These are phyloP conservation scores for Listronotus bonariensis DNA, from an alignment of 1,140 invertebrate species.

Conservation along the genomic window DNA sequence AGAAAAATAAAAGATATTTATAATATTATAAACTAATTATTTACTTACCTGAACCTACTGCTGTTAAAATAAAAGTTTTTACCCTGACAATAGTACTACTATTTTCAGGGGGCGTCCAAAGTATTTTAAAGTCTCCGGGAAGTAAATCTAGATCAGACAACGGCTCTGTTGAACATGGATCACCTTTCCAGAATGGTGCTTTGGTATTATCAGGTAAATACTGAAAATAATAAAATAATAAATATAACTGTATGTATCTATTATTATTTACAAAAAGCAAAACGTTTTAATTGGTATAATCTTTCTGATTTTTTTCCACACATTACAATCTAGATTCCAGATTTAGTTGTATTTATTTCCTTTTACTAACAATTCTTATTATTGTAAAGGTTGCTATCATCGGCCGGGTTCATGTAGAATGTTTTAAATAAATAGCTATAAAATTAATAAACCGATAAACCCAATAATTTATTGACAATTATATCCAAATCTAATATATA, in stretches of 20 bases:
- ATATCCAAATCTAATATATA: too few species aligned
- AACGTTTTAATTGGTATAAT: too few species aligned
- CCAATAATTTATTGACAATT: too few species aligned
- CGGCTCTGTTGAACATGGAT: conserved; percentile 42
- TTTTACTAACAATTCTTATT: too few species aligned
- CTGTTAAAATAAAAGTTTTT: conserved; percentile 46
- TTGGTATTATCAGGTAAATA: conserved; percentile 43
- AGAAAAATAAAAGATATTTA: background rate
- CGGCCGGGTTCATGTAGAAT: too few species aligned
- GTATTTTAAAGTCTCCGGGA: conserved; percentile 41
- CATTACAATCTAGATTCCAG: too few species aligned
- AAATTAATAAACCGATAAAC: too few species aligned
- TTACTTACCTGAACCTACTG: conserved; percentile 46
- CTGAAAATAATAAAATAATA: conserved; percentile 32
- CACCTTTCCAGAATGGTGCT: conserved; percentile 47
- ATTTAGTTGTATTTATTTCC: too few species aligned
- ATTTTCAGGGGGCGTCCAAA: conserved; percentile 44
- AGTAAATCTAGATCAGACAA: conserved; percentile 44
- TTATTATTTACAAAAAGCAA: too few species aligned
- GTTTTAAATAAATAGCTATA: too few species aligned
- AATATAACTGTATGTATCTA: background rate
- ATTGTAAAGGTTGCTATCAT: too few species aligned
- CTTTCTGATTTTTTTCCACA: too few species aligned
- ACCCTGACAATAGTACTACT: conserved; percentile 28
- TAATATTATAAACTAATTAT: background rate